phyloP scores from a whole-genome alignment of 2,113 vertebrate species.

The Tamias sibiricus region DNA sequence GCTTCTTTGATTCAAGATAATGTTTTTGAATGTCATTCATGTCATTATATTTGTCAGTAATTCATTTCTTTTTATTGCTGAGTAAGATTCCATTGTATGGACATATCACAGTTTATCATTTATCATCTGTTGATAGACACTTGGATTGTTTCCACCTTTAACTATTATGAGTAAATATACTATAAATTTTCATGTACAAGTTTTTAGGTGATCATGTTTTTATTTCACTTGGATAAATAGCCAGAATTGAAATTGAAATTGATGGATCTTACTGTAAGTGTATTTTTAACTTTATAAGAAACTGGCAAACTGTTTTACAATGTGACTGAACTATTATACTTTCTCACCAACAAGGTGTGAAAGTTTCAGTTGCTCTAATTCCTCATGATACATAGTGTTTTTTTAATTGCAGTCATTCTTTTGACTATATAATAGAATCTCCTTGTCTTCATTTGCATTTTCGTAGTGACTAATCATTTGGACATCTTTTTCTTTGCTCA shows the following conservation, averaged over 20 bases:
- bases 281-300: conserved; percentile 18
- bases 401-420: not conserved
- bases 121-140: not conserved
- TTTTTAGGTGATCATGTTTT: not conserved
- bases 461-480: not conserved
- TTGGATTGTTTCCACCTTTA: not conserved
- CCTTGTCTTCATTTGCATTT: not conserved
- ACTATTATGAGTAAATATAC: not conserved
- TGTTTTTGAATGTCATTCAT: not conserved
- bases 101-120: not conserved
- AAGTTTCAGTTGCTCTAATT: not conserved
- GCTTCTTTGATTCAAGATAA: not conserved
- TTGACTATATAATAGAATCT: not conserved
- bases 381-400: not conserved
- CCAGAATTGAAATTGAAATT: not conserved
- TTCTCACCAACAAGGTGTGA: not conserved
- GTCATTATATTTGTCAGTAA: not conserved
- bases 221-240: not conserved
- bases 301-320: not conserved
- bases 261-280: not conserved
- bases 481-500: not conserved
- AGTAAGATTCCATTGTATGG: not conserved
- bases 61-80: not conserved
- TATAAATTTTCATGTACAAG: not conserved
- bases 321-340: not conserved